Base-by-base conservation (phyloP, 2,113 vertebrate genomes). In the Plotosus lineatus region DNA sequence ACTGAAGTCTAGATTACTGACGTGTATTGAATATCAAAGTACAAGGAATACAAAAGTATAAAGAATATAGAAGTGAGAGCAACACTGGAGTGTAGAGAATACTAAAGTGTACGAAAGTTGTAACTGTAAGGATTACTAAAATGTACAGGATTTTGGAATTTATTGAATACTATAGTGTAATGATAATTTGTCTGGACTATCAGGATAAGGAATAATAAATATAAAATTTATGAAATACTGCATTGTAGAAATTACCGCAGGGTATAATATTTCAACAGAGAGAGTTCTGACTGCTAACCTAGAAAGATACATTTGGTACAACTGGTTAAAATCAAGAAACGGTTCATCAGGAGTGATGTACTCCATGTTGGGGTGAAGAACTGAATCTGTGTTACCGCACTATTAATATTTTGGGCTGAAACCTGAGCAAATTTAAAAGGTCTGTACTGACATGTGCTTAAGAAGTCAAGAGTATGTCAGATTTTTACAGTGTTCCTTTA, bases 361-460 rank as follows among this genome's bases (percentile, higher is more conserved):
- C 28, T 12, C 3, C 7, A 69, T 66, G 74, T 75, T n/a, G n/a
- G 82, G 82, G 81, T 74, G 82, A 76, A 44, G 74, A 23, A 56
- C 72, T 79, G 78, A 84, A 80, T 85, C 55, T 4, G 84, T 85
- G 51, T 68, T 65, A 46, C 21, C 69, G 19, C 71, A 80, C 69
- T 78, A 65, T 77, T 48, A 61, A 51, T 63, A 36, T 60, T 60
- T 56, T 71, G 69, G 38, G 77, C 58, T 8, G 60, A 42, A 58
- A 80, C 80, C 72, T 23, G 82, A 85, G 76, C 69, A 51, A 51
- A 83, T 86, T 84, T 88, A 84, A 82, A 86, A 87, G 77, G 65
- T 80, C 82, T 78, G 82, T 80, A 85, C 61, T 81, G 60, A 81
- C 86, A 80, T 85, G 78, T 50, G 68, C 66, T 33, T 48, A n/a